A percentile compares a stretch with the other conserved stretches of the same genome.
Conservation (phyloP, 2,113 vertebrate genomes). For the Phyllostomus discolor region DNA sequence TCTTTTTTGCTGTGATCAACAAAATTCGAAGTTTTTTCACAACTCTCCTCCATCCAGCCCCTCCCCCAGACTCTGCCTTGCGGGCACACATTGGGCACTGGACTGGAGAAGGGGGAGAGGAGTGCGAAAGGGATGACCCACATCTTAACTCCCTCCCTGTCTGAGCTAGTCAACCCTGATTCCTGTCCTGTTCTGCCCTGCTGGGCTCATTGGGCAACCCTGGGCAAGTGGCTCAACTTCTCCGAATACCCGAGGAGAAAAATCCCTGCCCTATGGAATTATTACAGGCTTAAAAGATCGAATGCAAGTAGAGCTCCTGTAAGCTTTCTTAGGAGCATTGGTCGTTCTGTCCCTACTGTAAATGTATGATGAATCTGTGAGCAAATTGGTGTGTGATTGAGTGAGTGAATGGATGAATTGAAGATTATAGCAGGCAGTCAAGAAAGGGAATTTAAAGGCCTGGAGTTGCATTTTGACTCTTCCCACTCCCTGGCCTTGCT, state of each 20-base stretch:
- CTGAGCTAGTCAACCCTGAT: neutral
- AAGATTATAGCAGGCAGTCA: no score
- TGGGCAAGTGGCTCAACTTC: neutral
- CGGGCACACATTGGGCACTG: neutral
- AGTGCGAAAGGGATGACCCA: fast-evolving
- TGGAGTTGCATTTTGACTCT: neutral
- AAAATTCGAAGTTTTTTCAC: conserved; percentile 72
- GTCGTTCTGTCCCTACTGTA: neutral
- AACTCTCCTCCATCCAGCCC: fast-evolving
- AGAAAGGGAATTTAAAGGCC: neutral
- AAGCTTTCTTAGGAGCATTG: neutral
- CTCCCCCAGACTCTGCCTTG: neutral
- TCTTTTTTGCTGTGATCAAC: conserved; percentile 84
- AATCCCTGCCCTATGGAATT: neutral
- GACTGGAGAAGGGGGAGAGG: neutral
- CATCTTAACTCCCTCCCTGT: neutral
- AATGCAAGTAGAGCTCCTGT: neutral
- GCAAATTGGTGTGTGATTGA: neutral
- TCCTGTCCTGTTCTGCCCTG: neutral
- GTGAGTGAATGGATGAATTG: neutral
- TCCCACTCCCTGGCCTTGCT: neutral
- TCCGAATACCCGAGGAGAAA: neutral
- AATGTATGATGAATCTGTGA: neutral
- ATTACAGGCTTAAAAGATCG: neutral
- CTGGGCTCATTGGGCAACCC: neutral